phyloP scores from a whole-genome alignment of 2,113 vertebrate genomes.

The Syngnathoides biaculeatus region DNA sequence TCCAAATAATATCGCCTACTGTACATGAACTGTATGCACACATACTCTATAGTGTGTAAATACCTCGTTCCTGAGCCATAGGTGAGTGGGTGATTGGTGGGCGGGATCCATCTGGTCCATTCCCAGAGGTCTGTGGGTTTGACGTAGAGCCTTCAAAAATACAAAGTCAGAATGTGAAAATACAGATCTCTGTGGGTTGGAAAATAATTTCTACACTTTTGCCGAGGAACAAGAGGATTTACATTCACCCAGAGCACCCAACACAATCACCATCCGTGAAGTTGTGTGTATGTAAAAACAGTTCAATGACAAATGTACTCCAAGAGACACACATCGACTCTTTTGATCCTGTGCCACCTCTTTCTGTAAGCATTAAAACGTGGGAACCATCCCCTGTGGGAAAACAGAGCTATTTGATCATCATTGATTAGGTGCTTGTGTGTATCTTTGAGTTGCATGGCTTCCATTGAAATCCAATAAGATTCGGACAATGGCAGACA shows the following conservation, averaged over 20 bases:
- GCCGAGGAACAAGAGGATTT: not conserved
- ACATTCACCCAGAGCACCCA: not conserved
- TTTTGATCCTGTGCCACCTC: constrained; percentile 29
- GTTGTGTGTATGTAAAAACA: constrained; percentile 21
- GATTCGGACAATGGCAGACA: constrained; percentile 61
- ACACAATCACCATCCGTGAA: constrained; percentile 22
- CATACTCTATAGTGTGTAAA: not conserved
- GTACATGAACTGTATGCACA: not conserved
- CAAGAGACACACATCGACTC: constrained; percentile 44
- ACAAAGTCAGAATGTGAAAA: constrained; percentile 7
- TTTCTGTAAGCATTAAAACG: constrained; percentile 45
- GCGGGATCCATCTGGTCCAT: constrained; percentile 84
- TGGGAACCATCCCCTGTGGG: constrained; percentile 33
- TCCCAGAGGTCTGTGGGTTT: constrained; percentile 84
- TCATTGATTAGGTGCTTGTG: constrained; percentile 54
- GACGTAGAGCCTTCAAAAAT: constrained; percentile 81
- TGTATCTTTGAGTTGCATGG: constrained; percentile 52
- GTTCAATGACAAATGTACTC: constrained; percentile 48
- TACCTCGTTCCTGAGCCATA: constrained; percentile 94
- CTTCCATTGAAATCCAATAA: constrained; percentile 66
- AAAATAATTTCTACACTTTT: not conserved
- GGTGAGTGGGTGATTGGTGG: constrained; percentile 87
- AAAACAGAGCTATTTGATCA: constrained; percentile 44
- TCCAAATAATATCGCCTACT: too few relatives aligned
- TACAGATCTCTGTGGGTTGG: not conserved